phyloP scores from a whole-genome alignment of 2,888 invertebrate genomes.

The Cantharis rufa region DNA sequence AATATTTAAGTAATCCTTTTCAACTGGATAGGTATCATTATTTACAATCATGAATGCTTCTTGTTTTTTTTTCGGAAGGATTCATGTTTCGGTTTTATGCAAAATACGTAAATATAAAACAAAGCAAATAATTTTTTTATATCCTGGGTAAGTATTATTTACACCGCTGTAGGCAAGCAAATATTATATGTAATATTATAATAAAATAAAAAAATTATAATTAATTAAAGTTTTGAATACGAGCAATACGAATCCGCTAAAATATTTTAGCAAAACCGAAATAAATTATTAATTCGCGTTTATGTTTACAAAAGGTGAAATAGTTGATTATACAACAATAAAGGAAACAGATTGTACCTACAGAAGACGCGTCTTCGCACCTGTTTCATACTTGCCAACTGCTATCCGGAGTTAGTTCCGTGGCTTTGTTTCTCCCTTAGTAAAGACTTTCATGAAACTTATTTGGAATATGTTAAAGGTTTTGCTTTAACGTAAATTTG shows the following conservation, averaged over 20 bases:
- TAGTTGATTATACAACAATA: conserved; percentile 14
- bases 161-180: no score
- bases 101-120: no score
- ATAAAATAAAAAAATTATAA: no score
- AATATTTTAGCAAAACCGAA: neutral
- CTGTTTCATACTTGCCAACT: conserved; percentile 31
- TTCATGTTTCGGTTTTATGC: no score
- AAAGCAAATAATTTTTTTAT: no score
- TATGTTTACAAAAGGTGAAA: conserved; percentile 3
- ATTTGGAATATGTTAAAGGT: conserved; percentile 25
- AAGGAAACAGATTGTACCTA: conserved; percentile 8
- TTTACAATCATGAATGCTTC: no score
- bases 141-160: no score
- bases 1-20: no score
- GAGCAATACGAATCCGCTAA: neutral
- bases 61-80: no score
- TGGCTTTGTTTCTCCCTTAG: conserved; percentile 29
- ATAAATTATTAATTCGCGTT: neutral
- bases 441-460: conserved; percentile 14
- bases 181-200: no score
- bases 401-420: conserved; percentile 27
- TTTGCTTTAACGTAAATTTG: conserved; percentile 26
- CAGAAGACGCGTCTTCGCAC: conserved; percentile 24
- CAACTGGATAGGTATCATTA: no score
- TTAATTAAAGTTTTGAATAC: no score